Conservation (phyloP, 2,888 invertebrate genomes). For the Anodontia alba region DNA sequence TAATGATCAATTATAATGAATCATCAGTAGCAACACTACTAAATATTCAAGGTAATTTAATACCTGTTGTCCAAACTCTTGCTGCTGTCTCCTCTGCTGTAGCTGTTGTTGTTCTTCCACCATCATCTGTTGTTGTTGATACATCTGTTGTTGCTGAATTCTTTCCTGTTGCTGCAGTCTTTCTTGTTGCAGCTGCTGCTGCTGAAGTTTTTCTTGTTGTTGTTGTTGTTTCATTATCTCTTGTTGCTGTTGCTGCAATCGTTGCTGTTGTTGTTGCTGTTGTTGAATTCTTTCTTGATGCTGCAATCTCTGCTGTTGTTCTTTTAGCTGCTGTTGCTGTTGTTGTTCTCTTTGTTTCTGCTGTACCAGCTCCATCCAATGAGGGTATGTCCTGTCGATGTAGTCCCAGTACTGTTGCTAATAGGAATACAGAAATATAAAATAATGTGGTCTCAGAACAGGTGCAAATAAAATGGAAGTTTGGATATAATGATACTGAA, state of each 20-base stretch:
- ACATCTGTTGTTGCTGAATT: slow-evolving; percentile 22
- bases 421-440: neutral
- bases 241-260: slow-evolving; percentile 17
- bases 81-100: slow-evolving; percentile 8
- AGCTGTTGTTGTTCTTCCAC: slow-evolving; percentile 21
- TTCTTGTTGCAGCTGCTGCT: slow-evolving; percentile 34
- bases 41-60: too few species aligned
- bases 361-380: slow-evolving; percentile 76
- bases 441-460: too few species aligned
- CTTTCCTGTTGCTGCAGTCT: slow-evolving; percentile 3
- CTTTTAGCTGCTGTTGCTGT: slow-evolving; percentile 52
- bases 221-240: slow-evolving; percentile 22
- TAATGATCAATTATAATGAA: too few species aligned
- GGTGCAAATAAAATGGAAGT: too few species aligned
- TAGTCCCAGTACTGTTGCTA: slow-evolving; percentile 61
- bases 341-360: slow-evolving; percentile 57
- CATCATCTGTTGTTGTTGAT: slow-evolving; percentile 33
- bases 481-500: too few species aligned
- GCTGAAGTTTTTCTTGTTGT: slow-evolving; percentile 16
- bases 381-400: slow-evolving; percentile 81
- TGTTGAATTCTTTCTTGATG: neutral
- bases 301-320: slow-evolving; percentile 19
- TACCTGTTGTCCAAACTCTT: too few species aligned
- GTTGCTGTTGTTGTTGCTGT: slow-evolving; percentile 15
- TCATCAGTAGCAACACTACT: too few species aligned